Evolutionary conservation across 2,888 invertebrate genomes (phyloP), one percentile per base, ranked within the genome.

Genomic region (Dryococelus australis): DNA sequence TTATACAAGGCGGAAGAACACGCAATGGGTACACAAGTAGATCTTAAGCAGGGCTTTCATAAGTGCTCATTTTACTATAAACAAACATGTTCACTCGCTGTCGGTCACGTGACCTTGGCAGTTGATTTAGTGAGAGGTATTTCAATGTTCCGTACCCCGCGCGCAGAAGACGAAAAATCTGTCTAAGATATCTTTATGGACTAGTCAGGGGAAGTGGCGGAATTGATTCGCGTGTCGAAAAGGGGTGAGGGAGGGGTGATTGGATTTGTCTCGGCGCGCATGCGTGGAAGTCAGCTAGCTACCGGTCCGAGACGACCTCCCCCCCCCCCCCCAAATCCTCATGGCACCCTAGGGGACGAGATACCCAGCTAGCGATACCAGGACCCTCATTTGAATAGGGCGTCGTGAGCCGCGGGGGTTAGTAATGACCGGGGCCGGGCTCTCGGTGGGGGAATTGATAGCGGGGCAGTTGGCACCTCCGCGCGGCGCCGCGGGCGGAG

Each of bases 381-480:
- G 65, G 16, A n/a, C 65, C 65, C 24, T 65, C 65, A 65, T 65
- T 65, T 65, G 65, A 65, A 65, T 65, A 65, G 13, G 65, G 65
- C 65, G 47, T 47, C 47, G 47, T 16, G 12, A 47, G 47, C 47
- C 47, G 47, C 47, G 65, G n/a, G 65, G 65, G 65, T n/a, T 65
- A 24, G 65, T 65, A 65, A 65, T 65, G 13, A 65, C 65, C n/a
- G 65, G 65, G 24, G 1, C 20, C 0, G 65, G 65, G n/a, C n/a
- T n/a, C 65, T 24, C 12, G 65, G 65, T 3, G 65, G 65, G 65
- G 65, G 65, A 65, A 65, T 65, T 65, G 65, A 65, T 65, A 65
- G 65, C 65, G 65, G 65, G 20, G 65, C 65, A 65, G 65, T 65
- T 65, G 65, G 65, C 65, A 65, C 65, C 65, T 65, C n/a, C 24